These are phyloP conservation scores for Epistrophe grossulariae DNA, from an alignment of 2,888 invertebrate genomes.

Conservation along the genomic window DNA sequence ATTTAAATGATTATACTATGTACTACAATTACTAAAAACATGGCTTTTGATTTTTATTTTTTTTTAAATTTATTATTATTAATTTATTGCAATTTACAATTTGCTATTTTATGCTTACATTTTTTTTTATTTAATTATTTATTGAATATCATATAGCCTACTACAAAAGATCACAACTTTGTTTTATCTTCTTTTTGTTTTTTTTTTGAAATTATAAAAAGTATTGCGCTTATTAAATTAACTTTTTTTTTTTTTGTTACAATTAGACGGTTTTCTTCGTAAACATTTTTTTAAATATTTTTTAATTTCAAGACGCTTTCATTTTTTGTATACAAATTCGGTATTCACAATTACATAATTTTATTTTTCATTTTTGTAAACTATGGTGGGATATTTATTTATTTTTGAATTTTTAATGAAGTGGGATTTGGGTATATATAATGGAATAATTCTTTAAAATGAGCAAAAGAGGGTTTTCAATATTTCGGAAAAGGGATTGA, in stretches of 20 bases:
- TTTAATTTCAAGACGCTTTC: constrained; percentile 32
- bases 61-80: constrained; percentile 24
- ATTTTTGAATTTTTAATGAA: constrained; percentile 77
- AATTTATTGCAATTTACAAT: constrained; percentile 27
- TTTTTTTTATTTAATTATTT: constrained; percentile 18
- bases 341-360: constrained; percentile 60
- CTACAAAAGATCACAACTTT: constrained; percentile 75
- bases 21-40: constrained; percentile 63
- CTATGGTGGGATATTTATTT: constrained; percentile 83
- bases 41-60: constrained; percentile 33
- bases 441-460: constrained; percentile 28
- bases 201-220: constrained; percentile 29
- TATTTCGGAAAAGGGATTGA: constrained; percentile 11
- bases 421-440: constrained; percentile 68
- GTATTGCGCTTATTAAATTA: constrained; percentile 54
- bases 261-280: constrained; percentile 23
- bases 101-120: constrained; percentile 31
- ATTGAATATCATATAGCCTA: constrained; percentile 65
- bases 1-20: constrained; percentile 53
- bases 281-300: constrained; percentile 27
- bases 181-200: constrained; percentile 29
- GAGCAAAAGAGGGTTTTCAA: constrained; percentile 30
- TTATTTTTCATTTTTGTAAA: constrained; percentile 79
- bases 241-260: constrained; percentile 6
- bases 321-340: constrained; percentile 72